Evolutionary conservation across 1,140 invertebrate species (phyloP).

Genomic region (Achatina immaculata): DNA sequence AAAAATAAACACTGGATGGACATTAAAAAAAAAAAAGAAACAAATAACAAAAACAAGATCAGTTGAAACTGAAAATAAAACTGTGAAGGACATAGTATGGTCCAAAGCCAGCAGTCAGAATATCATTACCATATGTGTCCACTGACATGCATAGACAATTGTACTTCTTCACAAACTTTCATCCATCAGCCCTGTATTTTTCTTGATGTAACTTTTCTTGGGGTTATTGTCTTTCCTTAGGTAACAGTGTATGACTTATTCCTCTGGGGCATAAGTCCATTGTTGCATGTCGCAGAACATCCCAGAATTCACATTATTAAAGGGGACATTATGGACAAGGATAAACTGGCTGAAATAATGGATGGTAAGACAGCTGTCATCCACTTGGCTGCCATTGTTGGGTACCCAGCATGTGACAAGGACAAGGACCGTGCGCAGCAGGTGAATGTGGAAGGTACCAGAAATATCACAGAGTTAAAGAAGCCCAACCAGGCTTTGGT

Average conservation of each 20-base stretch:
- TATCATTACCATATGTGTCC: too few species aligned
- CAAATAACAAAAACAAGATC: too few species aligned
- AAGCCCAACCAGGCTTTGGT: slow-evolving; percentile 54
- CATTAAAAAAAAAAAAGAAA: too few species aligned
- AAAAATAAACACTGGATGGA: too few species aligned
- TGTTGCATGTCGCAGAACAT: slow-evolving; percentile 51
- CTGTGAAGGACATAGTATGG: too few species aligned
- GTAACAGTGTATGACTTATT: slow-evolving; percentile 59
- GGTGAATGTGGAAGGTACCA: slow-evolving; percentile 58
- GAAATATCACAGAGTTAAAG: slow-evolving; percentile 53
- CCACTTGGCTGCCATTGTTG: slow-evolving; percentile 63
- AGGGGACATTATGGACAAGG: slow-evolving; percentile 56
- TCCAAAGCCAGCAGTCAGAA: too few species aligned
- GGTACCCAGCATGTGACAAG: slow-evolving; percentile 66
- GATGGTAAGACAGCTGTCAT: slow-evolving; percentile 53
- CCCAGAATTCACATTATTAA: slow-evolving; percentile 52
- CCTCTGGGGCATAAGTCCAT: slow-evolving; percentile 55
- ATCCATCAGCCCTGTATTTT: too few species aligned
- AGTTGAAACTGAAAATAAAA: too few species aligned
- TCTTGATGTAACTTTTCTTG: too few species aligned
- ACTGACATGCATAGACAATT: too few species aligned
- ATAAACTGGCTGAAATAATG: slow-evolving; percentile 49
- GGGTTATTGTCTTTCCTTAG: slow-evolving; percentile 13
- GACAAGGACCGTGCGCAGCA: slow-evolving; percentile 53
- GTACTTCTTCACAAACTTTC: too few species aligned